Evolutionary conservation across 2,888 invertebrate genomes (phyloP).

Genomic region (Diplolepis rosae): DNA sequence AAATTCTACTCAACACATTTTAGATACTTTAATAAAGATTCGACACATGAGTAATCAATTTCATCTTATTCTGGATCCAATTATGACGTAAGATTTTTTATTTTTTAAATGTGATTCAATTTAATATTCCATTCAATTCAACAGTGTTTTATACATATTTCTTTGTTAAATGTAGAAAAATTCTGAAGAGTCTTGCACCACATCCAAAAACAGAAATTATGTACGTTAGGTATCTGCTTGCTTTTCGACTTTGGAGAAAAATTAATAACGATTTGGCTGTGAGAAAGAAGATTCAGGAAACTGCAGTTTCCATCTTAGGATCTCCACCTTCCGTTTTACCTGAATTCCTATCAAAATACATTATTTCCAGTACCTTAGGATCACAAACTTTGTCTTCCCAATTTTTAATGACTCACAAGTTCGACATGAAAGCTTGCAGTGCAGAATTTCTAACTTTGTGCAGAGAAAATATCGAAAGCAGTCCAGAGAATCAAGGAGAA

Average conservation of each 20-base stretch:
- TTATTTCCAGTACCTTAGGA: conserved; percentile 67
- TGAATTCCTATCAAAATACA: conserved; percentile 57
- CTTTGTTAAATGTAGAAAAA: conserved; percentile 67
- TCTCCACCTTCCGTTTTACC: conserved; percentile 59
- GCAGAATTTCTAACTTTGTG: conserved; percentile 62
- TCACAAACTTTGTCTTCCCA: conserved; percentile 57
- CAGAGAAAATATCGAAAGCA: conserved; percentile 36
- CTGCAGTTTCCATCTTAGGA: conserved; percentile 60
- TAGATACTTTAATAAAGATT: conserved; percentile 69
- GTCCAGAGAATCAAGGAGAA: not conserved
- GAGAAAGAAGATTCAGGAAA: conserved; percentile 61
- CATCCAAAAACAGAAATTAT: conserved; percentile 60
- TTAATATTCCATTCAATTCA: not conserved
- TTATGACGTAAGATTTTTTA: conserved; percentile 65
- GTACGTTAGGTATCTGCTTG: conserved; percentile 68
- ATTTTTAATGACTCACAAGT: conserved; percentile 61
- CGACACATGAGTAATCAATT: conserved; percentile 63
- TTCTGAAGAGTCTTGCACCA: conserved; percentile 60
- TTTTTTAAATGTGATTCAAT: conserved; percentile 3
- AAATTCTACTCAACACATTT: conserved; percentile 66
- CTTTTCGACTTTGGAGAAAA: conserved; percentile 68
- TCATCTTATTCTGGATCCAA: conserved; percentile 66
- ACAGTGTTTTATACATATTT: not conserved
- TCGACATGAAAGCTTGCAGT: conserved; percentile 64
- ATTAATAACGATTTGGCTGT: conserved; percentile 59